Base-by-base conservation (phyloP, 2,797 vertebrate genomes). In the Discoglossus pictus region DNA sequence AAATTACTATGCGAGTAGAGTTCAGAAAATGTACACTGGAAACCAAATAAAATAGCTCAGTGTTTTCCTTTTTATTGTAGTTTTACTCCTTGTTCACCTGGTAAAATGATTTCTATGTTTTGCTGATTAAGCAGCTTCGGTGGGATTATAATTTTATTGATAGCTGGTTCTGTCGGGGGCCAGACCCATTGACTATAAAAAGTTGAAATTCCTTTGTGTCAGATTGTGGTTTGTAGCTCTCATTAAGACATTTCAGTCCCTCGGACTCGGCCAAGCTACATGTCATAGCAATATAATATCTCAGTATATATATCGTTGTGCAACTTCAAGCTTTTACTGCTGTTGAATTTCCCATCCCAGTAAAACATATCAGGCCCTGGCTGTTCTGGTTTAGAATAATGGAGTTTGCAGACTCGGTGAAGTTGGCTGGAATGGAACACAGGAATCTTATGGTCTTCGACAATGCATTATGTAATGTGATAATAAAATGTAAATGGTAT, bases 401-500 rank as follows among this genome's bases (percentile, higher is more conserved):
- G 55, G 16, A 77, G 54, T 76, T 72, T 39, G 53, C n/a, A 79
- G 78, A 74, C 44, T 77, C 56, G 48, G 54, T 71, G 48, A 75
- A 65, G 36, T 52, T 70, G 46, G 55, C 66, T 7, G 13, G 47
- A 66, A 70, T 75, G 72, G 21, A 17, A 17, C 7, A 3, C 24
- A 65, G 61, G 44, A 6, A 6, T 74, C 54, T 76, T 54, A 74
- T 59, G 73, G 68, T 74, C 40, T 51, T 58, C 71, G 76, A 65
- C 77, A 79, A 66, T 52, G 44, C 53, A 52, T 77, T 8, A 2
- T 73, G 74, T 56, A 74, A 43, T 63, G 47, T 65, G 65, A 61
- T 75, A 71, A 67, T 76, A 77, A 79, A 75, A 75, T 0, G 64
- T 67, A 69, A 73, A 69, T 59, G 31, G 61, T 61, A 54, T 74